Conservation (phyloP, 2,113 vertebrate species). For the Leptobrachium leishanense region DNA sequence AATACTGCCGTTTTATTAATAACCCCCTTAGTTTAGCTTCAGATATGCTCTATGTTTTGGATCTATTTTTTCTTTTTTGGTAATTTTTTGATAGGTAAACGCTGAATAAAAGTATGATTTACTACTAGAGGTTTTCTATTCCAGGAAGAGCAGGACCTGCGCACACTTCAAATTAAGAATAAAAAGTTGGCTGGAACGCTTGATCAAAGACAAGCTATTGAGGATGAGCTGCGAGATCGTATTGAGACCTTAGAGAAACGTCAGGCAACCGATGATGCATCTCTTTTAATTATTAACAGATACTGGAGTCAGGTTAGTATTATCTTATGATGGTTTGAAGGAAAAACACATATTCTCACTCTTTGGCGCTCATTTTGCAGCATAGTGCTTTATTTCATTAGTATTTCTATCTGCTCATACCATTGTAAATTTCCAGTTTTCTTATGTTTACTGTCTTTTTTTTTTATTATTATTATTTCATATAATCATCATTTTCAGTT, state of each 20-base stretch:
- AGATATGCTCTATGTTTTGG: too few relatives aligned
- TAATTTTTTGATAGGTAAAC: too few relatives aligned
- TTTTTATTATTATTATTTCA: background rate
- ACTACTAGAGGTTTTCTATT: background rate
- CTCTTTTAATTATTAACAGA: slow-evolving; percentile 89
- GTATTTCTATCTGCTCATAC: background rate
- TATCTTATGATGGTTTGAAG: background rate
- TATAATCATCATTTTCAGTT: slow-evolving; percentile 68
- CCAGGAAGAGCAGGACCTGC: slow-evolving; percentile 94
- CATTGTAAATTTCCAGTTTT: background rate
- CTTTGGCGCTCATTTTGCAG: background rate
- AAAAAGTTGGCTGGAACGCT: slow-evolving; percentile 89
- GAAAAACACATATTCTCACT: too few relatives aligned
- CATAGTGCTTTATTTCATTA: background rate
- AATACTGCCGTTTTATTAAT: too few relatives aligned
- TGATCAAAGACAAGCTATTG: slow-evolving; percentile 90
- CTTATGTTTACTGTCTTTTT: background rate
- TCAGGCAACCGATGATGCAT: slow-evolving; percentile 94
- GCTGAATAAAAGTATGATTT: background rate
- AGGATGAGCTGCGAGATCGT: slow-evolving; percentile 91
- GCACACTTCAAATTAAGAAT: slow-evolving; percentile 91
- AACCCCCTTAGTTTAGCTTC: too few relatives aligned
- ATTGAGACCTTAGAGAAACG: slow-evolving; percentile 91
- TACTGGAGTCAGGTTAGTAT: slow-evolving; percentile 92
- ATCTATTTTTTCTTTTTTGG: too few relatives aligned